phyloP scores from a whole-genome alignment of 2,888 invertebrate species.

The Muscina levida region DNA sequence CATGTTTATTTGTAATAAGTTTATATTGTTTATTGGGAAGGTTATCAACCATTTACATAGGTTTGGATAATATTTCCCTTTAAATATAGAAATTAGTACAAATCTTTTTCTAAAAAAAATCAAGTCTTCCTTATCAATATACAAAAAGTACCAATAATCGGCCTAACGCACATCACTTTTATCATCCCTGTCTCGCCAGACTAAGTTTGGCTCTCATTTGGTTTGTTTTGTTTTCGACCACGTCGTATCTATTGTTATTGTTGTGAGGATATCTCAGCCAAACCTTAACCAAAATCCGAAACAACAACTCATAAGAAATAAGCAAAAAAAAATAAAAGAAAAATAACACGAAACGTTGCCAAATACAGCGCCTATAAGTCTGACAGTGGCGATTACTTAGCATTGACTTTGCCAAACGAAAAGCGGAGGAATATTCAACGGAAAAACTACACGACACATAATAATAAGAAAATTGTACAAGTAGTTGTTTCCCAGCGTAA shows the following conservation, averaged over 20 bases:
- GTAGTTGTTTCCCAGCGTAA: not conserved
- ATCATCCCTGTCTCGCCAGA: not conserved
- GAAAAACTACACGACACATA: conserved; percentile 1
- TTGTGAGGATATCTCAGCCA: not conserved
- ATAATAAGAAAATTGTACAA: not conserved
- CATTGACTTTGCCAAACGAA: conserved; percentile 21
- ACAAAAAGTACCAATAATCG: no score
- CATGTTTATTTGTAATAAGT: no score
- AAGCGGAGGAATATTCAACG: not conserved
- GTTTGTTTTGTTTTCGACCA: conserved; percentile 4
- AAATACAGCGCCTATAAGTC: conserved; percentile 30
- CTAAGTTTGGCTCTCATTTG: not conserved
- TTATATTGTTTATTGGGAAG: no score
- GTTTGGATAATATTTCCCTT: no score
- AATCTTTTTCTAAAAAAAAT: no score
- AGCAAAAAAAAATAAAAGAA: no score
- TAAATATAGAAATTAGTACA: no score
- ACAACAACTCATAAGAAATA: not conserved
- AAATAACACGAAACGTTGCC: not conserved
- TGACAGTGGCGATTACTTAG: conserved; percentile 30
- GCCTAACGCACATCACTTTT: no score
- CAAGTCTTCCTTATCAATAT: no score
- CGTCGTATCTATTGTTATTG: conserved; percentile 6
- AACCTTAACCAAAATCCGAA: not conserved
- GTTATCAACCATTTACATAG: no score